phyloP scores from a whole-genome alignment of 2,888 invertebrate genomes.

The Luffia ferchaultella region DNA sequence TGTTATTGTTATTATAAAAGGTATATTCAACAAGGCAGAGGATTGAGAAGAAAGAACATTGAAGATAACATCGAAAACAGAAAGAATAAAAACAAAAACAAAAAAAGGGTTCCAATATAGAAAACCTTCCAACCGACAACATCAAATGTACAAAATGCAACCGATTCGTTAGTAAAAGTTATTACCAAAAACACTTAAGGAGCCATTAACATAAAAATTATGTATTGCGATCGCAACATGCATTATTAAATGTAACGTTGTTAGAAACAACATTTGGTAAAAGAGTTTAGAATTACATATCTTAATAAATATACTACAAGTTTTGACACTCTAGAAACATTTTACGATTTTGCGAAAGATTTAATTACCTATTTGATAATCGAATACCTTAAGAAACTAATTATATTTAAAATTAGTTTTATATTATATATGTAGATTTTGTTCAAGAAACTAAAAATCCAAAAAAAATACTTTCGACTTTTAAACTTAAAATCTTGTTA shows the following conservation, averaged over 20 bases:
- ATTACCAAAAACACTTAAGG: neutral
- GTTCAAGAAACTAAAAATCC: slow-evolving; percentile 14
- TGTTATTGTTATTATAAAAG: neutral
- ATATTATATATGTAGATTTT: slow-evolving; percentile 15
- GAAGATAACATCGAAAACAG: neutral
- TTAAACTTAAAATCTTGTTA: slow-evolving; percentile 14
- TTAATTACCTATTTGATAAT: neutral
- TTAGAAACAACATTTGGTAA: neutral
- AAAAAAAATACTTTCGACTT: slow-evolving; percentile 15
- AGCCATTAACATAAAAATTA: neutral
- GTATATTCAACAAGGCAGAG: neutral
- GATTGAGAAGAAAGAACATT: neutral
- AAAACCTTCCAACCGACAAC: neutral
- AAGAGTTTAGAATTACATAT: neutral
- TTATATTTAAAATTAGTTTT: slow-evolving; percentile 13
- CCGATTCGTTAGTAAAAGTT: neutral
- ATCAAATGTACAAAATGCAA: neutral
- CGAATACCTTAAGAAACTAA: slow-evolving; percentile 5
- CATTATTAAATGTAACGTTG: neutral
- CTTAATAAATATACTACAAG: neutral
- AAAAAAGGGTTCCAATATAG: neutral
- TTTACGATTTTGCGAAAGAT: neutral
- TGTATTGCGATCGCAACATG: neutral
- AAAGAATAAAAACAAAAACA: neutral
- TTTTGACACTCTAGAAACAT: neutral